phyloP scores from a whole-genome alignment of 2,888 invertebrate genomes.

The Thymelicus sylvestris region DNA sequence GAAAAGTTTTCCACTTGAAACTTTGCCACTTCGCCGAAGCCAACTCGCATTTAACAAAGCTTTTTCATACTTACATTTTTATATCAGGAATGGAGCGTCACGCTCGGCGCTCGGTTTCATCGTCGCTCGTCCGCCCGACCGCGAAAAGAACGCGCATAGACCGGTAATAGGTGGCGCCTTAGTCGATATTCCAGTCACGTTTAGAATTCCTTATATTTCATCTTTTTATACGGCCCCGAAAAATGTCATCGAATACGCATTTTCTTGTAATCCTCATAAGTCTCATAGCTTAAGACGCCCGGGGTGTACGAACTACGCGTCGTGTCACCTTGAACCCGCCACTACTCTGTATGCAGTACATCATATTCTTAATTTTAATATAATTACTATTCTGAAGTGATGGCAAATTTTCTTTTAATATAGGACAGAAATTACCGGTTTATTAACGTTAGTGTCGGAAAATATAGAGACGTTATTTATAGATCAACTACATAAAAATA shows the following conservation, averaged over 20 bases:
- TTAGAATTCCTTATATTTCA: slow-evolving; percentile 84
- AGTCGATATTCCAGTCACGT: slow-evolving; percentile 80
- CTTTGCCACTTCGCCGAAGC: slow-evolving; percentile 82
- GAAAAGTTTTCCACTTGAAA: slow-evolving; percentile 84
- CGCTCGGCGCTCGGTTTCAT: slow-evolving; percentile 81
- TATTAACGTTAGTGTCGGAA: too few species aligned
- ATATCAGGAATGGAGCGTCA: slow-evolving; percentile 82
- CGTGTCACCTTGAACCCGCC: slow-evolving; percentile 54
- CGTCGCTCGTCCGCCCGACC: slow-evolving; percentile 76
- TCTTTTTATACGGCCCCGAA: slow-evolving; percentile 82
- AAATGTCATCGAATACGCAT: slow-evolving; percentile 85
- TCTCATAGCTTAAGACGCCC: slow-evolving; percentile 73
- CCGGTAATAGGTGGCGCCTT: slow-evolving; percentile 81
- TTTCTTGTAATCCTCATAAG: slow-evolving; percentile 84
- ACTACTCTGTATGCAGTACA: slow-evolving; percentile 69
- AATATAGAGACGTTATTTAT: too few species aligned
- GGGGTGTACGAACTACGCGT: slow-evolving; percentile 56
- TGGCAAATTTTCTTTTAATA: not conserved
- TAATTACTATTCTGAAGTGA: slow-evolving; percentile 3
- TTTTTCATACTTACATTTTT: slow-evolving; percentile 83
- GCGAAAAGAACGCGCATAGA: slow-evolving; percentile 77
- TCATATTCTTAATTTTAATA: slow-evolving; percentile 69
- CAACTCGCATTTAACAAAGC: slow-evolving; percentile 83
- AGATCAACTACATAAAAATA: too few species aligned
- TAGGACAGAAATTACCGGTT: not conserved